Evolutionary conservation across 2,888 invertebrate species (phyloP).

Genomic region (Aspidiotus rigidus): DNA sequence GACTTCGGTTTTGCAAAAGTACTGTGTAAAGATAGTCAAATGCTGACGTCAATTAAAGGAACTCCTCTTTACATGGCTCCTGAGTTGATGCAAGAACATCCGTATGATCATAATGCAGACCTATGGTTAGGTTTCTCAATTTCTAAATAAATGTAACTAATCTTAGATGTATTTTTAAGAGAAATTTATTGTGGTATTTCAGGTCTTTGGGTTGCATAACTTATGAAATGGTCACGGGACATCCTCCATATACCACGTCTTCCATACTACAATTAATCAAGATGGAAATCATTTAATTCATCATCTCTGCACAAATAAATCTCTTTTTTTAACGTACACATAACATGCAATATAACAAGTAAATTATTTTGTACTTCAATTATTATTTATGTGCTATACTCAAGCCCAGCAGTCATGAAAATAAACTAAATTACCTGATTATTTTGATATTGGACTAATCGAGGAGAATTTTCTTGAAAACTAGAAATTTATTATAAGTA

Average conservation of each 20-base stretch:
- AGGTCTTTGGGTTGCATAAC: slow-evolving; percentile 86
- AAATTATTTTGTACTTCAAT: too few relatives aligned
- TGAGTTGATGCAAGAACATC: slow-evolving; percentile 81
- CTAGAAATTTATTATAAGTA: too few relatives aligned
- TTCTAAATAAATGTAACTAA: neutral
- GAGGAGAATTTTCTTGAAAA: too few relatives aligned
- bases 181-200: neutral
- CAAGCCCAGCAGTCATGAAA: too few relatives aligned
- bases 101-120: slow-evolving; percentile 66
- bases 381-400: too few relatives aligned
- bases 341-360: too few relatives aligned
- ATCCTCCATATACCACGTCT: slow-evolving; percentile 84
- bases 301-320: too few relatives aligned
- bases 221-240: slow-evolving; percentile 79
- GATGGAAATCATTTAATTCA: too few relatives aligned
- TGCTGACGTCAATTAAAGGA: slow-evolving; percentile 90
- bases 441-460: too few relatives aligned
- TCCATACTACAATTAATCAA: slow-evolving; percentile 78
- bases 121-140: slow-evolving; percentile 37
- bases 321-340: too few relatives aligned
- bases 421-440: too few relatives aligned
- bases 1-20: slow-evolving; percentile 91
- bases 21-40: slow-evolving; percentile 86
- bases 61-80: slow-evolving; percentile 91
- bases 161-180: too few relatives aligned